Evolutionary conservation across 2,113 vertebrate species (phyloP).

Genomic region (Columba livia): DNA sequence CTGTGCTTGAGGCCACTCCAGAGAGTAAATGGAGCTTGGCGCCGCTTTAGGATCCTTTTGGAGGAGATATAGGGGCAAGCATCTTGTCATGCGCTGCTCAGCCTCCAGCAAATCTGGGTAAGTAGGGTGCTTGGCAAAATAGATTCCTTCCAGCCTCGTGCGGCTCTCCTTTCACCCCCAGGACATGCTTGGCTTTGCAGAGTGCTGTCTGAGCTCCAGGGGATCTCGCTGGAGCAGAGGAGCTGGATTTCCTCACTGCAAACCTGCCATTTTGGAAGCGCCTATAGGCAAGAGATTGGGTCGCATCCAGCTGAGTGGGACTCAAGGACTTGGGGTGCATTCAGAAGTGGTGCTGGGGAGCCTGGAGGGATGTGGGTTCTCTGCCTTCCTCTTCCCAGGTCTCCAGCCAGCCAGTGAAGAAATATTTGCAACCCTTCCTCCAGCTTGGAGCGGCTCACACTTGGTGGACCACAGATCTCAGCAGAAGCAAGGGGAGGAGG

Average conservation of each 20-base stretch:
- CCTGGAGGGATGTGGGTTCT: not conserved
- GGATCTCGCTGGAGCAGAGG: not conserved
- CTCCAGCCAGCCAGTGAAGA: not conserved
- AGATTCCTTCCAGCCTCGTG: not conserved
- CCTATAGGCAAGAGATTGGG: not conserved
- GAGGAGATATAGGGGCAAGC: constrained; percentile 8
- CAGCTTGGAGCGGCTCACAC: not conserved
- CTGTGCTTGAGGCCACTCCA: not conserved
- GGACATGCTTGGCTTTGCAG: not conserved
- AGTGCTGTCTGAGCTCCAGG: not conserved
- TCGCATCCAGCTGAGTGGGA: not conserved
- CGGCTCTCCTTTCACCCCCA: not conserved
- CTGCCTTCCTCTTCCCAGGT: not conserved
- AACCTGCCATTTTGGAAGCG: not conserved
- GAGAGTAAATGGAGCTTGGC: constrained; percentile 33
- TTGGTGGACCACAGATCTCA: not conserved
- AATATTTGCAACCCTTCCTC: not conserved
- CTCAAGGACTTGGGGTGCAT: not conserved
- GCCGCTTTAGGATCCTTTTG: constrained; percentile 29
- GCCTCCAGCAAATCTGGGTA: constrained; percentile 36
- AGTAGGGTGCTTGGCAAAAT: constrained; percentile 2
- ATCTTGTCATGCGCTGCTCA: not conserved
- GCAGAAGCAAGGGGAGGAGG: not conserved
- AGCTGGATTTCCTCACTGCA: not conserved
- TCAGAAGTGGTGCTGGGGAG: not conserved